Evolutionary conservation across 2,113 vertebrate species (phyloP).

Genomic region (Megatriorchis doriae): DNA sequence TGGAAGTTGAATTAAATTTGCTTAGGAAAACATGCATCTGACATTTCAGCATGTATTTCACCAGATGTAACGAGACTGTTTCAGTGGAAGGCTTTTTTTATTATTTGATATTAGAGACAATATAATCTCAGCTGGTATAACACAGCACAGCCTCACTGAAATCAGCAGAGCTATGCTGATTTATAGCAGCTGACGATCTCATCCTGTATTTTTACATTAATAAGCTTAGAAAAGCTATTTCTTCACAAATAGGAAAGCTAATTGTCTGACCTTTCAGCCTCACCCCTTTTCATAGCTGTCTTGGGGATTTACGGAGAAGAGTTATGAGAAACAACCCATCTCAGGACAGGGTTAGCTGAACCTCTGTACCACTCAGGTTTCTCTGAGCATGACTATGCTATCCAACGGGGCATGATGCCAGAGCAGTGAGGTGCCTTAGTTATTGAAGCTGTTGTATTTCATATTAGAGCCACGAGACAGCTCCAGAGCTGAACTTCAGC

Average conservation of each 20-base stretch:
- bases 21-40: background rate
- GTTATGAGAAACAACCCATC: background rate
- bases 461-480: background rate
- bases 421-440: background rate
- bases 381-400: background rate
- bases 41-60: background rate
- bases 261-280: slow-evolving; percentile 35
- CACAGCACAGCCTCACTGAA: background rate
- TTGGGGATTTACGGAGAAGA: background rate
- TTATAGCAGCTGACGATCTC: background rate
- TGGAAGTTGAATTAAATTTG: background rate
- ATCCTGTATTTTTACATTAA: slow-evolving; percentile 6
- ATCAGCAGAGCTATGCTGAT: background rate
- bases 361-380: background rate
- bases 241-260: background rate
- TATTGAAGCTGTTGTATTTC: background rate
- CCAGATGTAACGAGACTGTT: background rate
- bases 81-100: background rate
- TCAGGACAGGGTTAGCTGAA: background rate
- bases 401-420: background rate
- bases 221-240: slow-evolving; percentile 17
- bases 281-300: slow-evolving; percentile 7
- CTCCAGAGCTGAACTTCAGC: background rate
- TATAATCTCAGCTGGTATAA: background rate
- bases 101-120: background rate